Evolutionary conservation across 2,113 vertebrate genomes (phyloP).

Genomic region (Sinocyclocheilus anophthalmus): DNA sequence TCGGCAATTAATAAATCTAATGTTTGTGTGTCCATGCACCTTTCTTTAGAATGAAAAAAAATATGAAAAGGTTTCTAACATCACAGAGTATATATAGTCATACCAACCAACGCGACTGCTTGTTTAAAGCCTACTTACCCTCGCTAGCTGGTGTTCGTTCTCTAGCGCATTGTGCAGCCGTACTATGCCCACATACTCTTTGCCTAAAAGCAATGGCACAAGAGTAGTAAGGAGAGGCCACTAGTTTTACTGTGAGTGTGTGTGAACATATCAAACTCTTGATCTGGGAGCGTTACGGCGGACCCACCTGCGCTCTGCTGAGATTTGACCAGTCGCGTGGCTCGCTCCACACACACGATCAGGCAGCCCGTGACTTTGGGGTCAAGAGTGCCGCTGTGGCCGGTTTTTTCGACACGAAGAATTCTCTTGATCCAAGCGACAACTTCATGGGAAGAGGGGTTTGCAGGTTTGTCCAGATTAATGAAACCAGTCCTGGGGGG

Average conservation of each 20-base stretch:
- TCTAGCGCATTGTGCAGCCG: constrained; percentile 98
- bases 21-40: neutral
- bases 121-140: constrained; percentile 80
- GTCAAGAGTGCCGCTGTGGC: constrained; percentile 94
- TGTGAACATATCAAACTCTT: neutral
- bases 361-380: constrained; percentile 97
- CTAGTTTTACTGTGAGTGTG: constrained; percentile 63
- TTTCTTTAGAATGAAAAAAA: neutral
- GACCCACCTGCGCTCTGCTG: constrained; percentile 92
- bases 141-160: constrained; percentile 84
- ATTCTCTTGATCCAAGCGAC: constrained; percentile 97
- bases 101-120: too few species aligned
- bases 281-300: neutral
- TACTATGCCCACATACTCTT: constrained; percentile 99
- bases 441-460: constrained; percentile 98
- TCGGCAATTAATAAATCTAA: neutral
- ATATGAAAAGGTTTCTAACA: neutral
- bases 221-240: constrained; percentile 84
- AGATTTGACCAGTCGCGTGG: constrained; percentile 93
- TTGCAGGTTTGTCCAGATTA: constrained; percentile 96
- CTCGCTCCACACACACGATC: constrained; percentile 94
- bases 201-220: constrained; percentile 89
- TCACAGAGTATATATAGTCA: neutral
- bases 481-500: constrained; percentile 88
- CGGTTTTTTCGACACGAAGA: constrained; percentile 92